Conservation (phyloP, 2,113 vertebrate genomes). For the Heloderma charlesbogerti region DNA sequence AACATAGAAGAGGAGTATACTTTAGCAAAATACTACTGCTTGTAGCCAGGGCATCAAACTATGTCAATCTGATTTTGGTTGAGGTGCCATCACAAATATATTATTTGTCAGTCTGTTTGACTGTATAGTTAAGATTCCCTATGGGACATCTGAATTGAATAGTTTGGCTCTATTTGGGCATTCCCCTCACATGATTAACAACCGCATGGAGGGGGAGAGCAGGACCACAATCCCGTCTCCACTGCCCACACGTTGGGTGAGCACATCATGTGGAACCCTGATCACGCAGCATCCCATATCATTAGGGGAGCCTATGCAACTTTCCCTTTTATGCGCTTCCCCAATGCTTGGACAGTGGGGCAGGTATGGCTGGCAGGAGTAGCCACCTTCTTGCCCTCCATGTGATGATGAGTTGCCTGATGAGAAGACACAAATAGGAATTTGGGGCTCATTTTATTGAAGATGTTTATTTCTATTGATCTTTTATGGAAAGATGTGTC, state of each 20-base stretch:
- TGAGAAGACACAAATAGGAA: neutral
- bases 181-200: neutral
- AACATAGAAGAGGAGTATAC: neutral
- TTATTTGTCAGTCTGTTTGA: neutral
- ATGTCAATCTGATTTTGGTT: neutral
- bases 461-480: neutral
- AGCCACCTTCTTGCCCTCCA: neutral
- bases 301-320: neutral
- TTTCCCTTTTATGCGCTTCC: neutral
- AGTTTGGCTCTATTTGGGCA: neutral
- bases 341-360: too few species aligned
- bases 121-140: neutral
- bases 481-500: conserved; percentile 10
- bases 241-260: neutral
- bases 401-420: neutral
- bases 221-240: neutral
- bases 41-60: neutral
- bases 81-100: neutral
- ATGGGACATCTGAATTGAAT: neutral
- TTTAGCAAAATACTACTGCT: neutral
- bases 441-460: neutral
- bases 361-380: too few species aligned
- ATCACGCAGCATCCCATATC: neutral
- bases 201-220: neutral
- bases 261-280: neutral